Conservation (phyloP, 2,113 vertebrate species). For the Daboia siamensis region DNA sequence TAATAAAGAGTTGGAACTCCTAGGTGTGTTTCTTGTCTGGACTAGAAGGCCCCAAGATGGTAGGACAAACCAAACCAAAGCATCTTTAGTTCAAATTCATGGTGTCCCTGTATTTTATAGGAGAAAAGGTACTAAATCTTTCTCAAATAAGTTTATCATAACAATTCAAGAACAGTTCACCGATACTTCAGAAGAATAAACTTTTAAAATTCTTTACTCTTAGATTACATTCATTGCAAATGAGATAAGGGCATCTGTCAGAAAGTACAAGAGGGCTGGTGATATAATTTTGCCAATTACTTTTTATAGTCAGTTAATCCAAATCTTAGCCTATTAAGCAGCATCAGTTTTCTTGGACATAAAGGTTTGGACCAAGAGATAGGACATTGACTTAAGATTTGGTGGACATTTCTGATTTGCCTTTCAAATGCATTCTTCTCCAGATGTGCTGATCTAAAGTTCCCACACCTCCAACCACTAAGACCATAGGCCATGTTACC, state of each 20-base stretch:
- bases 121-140: background rate
- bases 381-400: background rate
- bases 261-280: background rate
- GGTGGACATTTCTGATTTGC: background rate
- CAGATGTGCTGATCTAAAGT: background rate
- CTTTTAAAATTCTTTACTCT: background rate
- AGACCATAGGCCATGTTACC: background rate
- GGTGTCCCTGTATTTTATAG: background rate
- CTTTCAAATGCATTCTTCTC: background rate
- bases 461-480: background rate
- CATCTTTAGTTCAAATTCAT: no score
- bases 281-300: background rate
- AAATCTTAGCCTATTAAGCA: background rate
- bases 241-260: background rate
- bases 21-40: background rate
- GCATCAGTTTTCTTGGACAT: background rate
- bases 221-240: background rate
- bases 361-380: background rate
- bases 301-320: background rate
- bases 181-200: background rate
- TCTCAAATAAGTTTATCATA: background rate
- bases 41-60: background rate
- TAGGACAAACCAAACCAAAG: background rate
- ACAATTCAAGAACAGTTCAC: background rate
- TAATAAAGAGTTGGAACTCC: background rate